phyloP scores from a whole-genome alignment of 2,797 vertebrate genomes.

The Chelon auratus region DNA sequence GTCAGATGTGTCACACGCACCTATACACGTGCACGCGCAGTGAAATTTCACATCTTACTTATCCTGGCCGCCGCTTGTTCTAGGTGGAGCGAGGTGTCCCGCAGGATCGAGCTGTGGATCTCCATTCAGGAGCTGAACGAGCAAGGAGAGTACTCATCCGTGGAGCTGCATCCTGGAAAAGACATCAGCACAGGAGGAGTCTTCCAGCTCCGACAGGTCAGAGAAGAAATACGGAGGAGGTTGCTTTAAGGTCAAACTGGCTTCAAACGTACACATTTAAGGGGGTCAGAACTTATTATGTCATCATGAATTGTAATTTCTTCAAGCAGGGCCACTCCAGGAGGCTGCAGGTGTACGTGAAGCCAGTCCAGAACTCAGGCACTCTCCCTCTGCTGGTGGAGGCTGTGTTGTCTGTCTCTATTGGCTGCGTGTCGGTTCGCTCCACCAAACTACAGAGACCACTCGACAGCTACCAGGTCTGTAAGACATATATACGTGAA shows the following conservation, averaged over 20 bases:
- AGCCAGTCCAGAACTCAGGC: slow-evolving; percentile 94
- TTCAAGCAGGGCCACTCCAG: slow-evolving; percentile 92
- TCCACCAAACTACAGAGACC: slow-evolving; percentile 96
- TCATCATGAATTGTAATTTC: slow-evolving; percentile 30
- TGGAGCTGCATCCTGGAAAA: slow-evolving; percentile 93
- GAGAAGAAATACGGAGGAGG: slow-evolving; percentile 1
- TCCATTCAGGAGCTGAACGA: slow-evolving; percentile 97
- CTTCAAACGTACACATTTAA: slow-evolving; percentile 9
- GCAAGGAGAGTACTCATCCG: slow-evolving; percentile 92
- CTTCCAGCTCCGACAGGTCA: slow-evolving; percentile 96
- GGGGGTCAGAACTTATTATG: not conserved
- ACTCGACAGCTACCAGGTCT: slow-evolving; percentile 98
- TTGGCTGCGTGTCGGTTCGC: slow-evolving; percentile 94
- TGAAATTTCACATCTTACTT: slow-evolving; percentile 16
- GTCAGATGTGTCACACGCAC: slow-evolving; percentile 67
- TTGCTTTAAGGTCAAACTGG: slow-evolving; percentile 17
- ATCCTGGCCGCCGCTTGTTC: slow-evolving; percentile 15
- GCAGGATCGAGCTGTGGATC: slow-evolving; percentile 93
- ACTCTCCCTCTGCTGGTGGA: slow-evolving; percentile 96
- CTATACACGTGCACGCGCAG: not conserved
- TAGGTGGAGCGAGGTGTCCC: slow-evolving; percentile 98
- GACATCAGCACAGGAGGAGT: slow-evolving; percentile 95
- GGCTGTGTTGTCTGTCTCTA: slow-evolving; percentile 91
- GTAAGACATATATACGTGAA: slow-evolving; percentile 23
- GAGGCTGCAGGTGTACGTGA: slow-evolving; percentile 93